Evolutionary conservation across 2,888 invertebrate species (phyloP).

Genomic region (Lasioglossum vierecki): DNA sequence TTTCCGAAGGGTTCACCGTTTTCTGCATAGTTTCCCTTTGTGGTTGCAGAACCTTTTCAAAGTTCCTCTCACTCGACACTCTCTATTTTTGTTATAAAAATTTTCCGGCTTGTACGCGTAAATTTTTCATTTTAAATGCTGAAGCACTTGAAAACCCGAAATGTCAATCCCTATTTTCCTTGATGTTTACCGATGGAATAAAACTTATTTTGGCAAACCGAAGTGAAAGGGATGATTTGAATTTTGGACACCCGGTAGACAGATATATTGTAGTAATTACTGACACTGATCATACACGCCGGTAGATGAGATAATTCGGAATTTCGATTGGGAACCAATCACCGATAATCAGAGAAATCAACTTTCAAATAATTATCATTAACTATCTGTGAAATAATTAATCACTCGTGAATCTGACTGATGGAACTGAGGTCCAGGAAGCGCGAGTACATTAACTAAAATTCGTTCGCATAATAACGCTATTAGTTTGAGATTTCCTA

Average conservation of each 20-base stretch:
- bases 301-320: background rate
- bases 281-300: background rate
- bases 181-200: no score
- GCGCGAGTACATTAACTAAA: background rate
- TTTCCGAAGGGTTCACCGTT: background rate
- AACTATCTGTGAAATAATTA: background rate
- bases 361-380: slow-evolving; percentile 3
- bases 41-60: background rate
- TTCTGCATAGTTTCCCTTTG: background rate
- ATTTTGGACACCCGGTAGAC: background rate
- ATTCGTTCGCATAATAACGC: background rate
- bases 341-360: background rate
- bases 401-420: background rate
- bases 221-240: background rate
- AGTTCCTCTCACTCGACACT: background rate
- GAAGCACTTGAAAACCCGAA: background rate
- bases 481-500: background rate
- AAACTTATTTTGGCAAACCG: background rate
- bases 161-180: background rate
- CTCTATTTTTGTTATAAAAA: background rate
- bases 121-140: background rate
- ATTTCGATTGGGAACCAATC: background rate
- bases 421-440: background rate
- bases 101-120: background rate
- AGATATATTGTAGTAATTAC: background rate